Base-by-base conservation (phyloP, 2,113 vertebrate genomes). In the Petrocephalus microphthalmus region DNA sequence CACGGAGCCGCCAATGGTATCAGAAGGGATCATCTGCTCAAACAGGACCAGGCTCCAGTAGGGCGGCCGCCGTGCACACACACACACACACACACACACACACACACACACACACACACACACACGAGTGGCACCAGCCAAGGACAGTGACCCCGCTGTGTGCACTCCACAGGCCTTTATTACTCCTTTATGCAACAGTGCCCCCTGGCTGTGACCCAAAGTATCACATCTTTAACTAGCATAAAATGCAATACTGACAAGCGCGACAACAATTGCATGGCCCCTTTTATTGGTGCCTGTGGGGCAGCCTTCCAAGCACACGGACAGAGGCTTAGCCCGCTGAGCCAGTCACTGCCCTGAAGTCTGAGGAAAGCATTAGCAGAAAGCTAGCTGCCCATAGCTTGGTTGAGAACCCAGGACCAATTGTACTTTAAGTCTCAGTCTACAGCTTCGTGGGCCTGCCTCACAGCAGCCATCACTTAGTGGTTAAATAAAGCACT, bases 31-130 rank as follows among this genome's bases (percentile, higher is more conserved):
- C 95, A 93, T 91, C 91, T 95, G 89, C 87, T 93, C 94, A 96
- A 96, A 96, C 94, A 96, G 89, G 95, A 67, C 5, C 87, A 49
- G 94, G 94, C 94, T 92, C 95, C 94, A 94, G 92, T 22, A 19
- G 6, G 94, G 90, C 92, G 87, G 92, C 74, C 93, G 88, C 89
- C 90, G 42, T 42, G 42, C 42, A 92, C 93, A 90, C 93, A 91
- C 90, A 90, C 90, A 3, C 42, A 3, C 42, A 42, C 42, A 42
- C 42, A 92, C 93, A 90, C 93, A 91, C 90, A 90, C 91, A 92
- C 94, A 94, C 93, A 3, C 42, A 3, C 42, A 42, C 42, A 42
- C 42, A 92, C 93, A 90, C 93, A 91, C 90, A 90, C 91, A 92
- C 94, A 94, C 93, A 94, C 93, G 94, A 93, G 91, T 90, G 83